These are phyloP conservation scores for Romanomermis culicivorax DNA, from an alignment of 2,888 invertebrate species.

Conservation along the genomic window DNA sequence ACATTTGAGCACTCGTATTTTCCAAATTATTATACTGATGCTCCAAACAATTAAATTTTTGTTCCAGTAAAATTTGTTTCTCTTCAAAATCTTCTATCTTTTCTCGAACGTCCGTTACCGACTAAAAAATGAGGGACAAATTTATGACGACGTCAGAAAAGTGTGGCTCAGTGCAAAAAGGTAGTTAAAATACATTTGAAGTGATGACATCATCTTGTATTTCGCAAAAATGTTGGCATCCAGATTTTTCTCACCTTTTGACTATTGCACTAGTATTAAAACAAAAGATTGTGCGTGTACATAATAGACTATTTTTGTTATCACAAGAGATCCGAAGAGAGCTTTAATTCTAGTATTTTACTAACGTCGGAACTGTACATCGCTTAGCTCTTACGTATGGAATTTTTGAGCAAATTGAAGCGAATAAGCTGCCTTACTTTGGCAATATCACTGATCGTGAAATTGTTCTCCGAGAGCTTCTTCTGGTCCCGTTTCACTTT, in stretches of 20 bases:
- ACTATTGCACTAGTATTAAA: no score
- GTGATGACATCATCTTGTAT: no score
- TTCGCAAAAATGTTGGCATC: no score
- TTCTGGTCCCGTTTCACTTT: conserved; percentile 99
- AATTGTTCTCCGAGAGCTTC: conserved; percentile 95
- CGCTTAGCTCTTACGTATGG: no score
- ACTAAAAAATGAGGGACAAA: conserved; percentile 44
- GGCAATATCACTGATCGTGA: conserved; percentile 97
- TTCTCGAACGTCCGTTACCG: conserved; percentile 91
- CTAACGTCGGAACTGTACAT: not conserved
- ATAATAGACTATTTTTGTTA: not conserved
- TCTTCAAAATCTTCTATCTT: conserved; percentile 91
- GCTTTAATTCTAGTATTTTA: not conserved
- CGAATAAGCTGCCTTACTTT: no score
- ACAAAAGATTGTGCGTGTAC: no score
- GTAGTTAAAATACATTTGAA: no score
- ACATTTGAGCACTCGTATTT: not conserved
- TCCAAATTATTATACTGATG: conserved; percentile 34
- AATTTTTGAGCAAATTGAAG: no score
- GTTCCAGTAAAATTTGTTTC: conserved; percentile 75
- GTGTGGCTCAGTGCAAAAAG: no score
- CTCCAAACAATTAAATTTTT: conserved; percentile 72
- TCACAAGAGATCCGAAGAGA: not conserved
- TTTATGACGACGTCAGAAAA: not conserved
- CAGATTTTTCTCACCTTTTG: no score